Percentiles rank a stretch among this genome's conserved stretches.
Evolutionary conservation across 2,888 invertebrate species (phyloP).

Genomic region (Microplitis manilae): DNA sequence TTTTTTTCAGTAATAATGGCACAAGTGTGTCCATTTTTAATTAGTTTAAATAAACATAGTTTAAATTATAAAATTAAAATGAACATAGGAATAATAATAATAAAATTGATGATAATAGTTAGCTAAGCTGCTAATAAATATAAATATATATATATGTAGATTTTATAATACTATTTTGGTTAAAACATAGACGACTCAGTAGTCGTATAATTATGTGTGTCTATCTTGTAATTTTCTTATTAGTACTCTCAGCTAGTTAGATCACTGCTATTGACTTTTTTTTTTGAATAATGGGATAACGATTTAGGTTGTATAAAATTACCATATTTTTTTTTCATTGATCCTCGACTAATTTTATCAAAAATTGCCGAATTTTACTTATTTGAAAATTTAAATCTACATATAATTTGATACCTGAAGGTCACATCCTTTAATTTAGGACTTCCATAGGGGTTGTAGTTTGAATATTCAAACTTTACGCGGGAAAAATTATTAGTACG

Average conservation of each 20-base stretch:
- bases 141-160: conserved; percentile 24
- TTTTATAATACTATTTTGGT: conserved; percentile 5
- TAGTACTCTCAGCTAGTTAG: not conserved
- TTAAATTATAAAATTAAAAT: conserved; percentile 16
- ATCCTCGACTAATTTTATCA: too few relatives aligned
- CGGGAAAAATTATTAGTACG: too few relatives aligned
- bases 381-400: too few relatives aligned
- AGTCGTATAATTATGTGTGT: conserved; percentile 12
- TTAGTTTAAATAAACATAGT: conserved; percentile 15
- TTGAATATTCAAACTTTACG: too few relatives aligned
- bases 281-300: not conserved
- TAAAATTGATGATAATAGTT: conserved; percentile 16
- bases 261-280: conserved; percentile 13
- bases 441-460: too few relatives aligned
- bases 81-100: conserved; percentile 12
- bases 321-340: too few relatives aligned
- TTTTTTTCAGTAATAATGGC: too few relatives aligned
- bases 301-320: too few relatives aligned
- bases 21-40: conserved; percentile 11
- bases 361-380: too few relatives aligned
- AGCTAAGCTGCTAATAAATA: conserved; percentile 10
- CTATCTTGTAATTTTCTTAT: conserved; percentile 6
- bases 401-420: too few relatives aligned
- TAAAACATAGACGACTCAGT: conserved; percentile 12
- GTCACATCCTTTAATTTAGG: too few relatives aligned